Evolutionary conservation across 2,888 invertebrate species (phyloP).

Genomic region (Dolichopus griseipennis): DNA sequence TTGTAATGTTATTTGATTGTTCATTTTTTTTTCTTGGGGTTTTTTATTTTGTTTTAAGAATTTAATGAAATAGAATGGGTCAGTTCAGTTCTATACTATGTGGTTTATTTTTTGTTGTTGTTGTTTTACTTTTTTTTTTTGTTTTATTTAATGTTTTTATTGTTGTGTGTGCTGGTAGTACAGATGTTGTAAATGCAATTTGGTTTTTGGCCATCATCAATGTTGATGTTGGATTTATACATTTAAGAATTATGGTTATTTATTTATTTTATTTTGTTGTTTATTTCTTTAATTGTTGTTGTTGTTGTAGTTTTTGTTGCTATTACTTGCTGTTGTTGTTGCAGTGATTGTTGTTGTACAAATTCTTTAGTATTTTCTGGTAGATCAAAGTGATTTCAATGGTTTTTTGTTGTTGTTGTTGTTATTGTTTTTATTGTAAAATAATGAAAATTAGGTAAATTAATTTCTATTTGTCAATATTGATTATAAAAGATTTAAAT

Average conservation of each 20-base stretch:
- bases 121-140: too few species aligned
- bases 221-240: not conserved
- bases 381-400: not conserved
- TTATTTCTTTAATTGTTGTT: too few species aligned
- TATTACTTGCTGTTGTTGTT: not conserved
- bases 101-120: too few species aligned
- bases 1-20: too few species aligned
- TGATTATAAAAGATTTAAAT: not conserved
- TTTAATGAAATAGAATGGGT: too few species aligned
- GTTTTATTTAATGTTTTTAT: too few species aligned
- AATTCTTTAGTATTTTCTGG: not conserved
- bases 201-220: constrained; percentile 3
- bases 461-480: not conserved
- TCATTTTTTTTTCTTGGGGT: too few species aligned
- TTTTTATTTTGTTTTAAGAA: too few species aligned
- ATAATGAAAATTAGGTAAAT: constrained; percentile 4
- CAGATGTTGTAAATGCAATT: constrained; percentile 3
- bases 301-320: too few species aligned
- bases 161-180: not conserved
- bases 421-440: not conserved
- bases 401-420: not conserved
- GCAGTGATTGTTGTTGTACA: not conserved
- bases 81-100: too few species aligned
- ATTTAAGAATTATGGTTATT: constrained; percentile 3
- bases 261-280: not conserved